Percentiles rank a stretch among this genome's conserved stretches.
Evolutionary conservation across 2,888 invertebrate genomes (phyloP).

Genomic region (Dynastes maya): DNA sequence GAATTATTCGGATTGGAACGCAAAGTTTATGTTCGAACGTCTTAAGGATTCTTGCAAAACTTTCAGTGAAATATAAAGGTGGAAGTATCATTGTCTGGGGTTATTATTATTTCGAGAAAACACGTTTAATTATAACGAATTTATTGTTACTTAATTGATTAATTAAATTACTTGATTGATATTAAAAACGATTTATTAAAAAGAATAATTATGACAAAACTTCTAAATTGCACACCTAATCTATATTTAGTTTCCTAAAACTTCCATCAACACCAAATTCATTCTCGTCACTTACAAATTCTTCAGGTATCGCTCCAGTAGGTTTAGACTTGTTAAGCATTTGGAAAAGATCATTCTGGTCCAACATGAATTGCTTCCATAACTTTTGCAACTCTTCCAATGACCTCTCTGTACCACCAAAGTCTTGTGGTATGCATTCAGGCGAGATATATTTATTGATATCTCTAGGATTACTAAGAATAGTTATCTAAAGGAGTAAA

Average conservation of each 20-base stretch:
- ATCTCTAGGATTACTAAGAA: slow-evolving; percentile 66
- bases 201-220: background rate
- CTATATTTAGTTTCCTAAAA: slow-evolving; percentile 77
- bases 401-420: slow-evolving; percentile 76
- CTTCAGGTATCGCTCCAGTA: slow-evolving; percentile 57
- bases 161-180: too few species aligned
- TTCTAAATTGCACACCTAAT: slow-evolving; percentile 60
- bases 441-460: slow-evolving; percentile 75
- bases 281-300: slow-evolving; percentile 58
- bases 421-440: slow-evolving; percentile 77
- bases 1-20: too few species aligned
- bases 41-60: too few species aligned
- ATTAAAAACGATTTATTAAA: too few species aligned
- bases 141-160: too few species aligned
- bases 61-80: too few species aligned
- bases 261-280: slow-evolving; percentile 73
- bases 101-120: too few species aligned
- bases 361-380: slow-evolving; percentile 73
- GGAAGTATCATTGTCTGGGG: too few species aligned
- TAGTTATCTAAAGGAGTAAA: too few species aligned
- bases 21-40: too few species aligned
- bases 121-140: too few species aligned
- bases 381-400: slow-evolving; percentile 72
- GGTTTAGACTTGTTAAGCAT: slow-evolving; percentile 74
- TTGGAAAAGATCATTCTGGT: slow-evolving; percentile 74